Conservation (phyloP, 2,888 invertebrate species). For the Himalopsyche kuldschensis region DNA sequence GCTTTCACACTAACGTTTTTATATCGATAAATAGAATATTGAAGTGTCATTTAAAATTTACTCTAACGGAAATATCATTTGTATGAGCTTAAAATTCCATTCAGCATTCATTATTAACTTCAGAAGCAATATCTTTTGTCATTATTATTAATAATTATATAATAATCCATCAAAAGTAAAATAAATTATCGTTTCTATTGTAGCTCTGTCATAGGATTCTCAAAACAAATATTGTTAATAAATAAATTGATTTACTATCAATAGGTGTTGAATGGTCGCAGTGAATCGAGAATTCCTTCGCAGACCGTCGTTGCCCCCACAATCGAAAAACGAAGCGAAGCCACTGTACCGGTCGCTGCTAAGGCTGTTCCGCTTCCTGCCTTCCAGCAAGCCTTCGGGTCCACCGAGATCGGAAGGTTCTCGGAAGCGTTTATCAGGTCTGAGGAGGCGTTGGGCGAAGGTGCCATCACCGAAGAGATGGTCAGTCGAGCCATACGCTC, state of each 20-base stretch:
- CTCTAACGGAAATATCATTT: too few species aligned
- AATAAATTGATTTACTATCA: neutral
- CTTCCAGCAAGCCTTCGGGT: constrained; percentile 84
- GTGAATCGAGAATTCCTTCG: constrained; percentile 13
- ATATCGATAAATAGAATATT: too few species aligned
- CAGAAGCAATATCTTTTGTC: too few species aligned
- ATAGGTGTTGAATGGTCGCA: neutral
- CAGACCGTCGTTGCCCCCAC: neutral
- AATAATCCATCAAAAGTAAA: too few species aligned
- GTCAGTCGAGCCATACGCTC: constrained; percentile 38
- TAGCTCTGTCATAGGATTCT: too few species aligned
- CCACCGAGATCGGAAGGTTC: constrained; percentile 84
- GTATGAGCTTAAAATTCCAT: too few species aligned
- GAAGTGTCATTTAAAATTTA: too few species aligned
- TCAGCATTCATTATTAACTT: too few species aligned
- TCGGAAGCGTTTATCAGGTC: constrained; percentile 70
- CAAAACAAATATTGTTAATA: too few species aligned
- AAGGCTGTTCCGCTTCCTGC: constrained; percentile 67
- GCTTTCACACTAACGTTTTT: too few species aligned
- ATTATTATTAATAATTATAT: too few species aligned
- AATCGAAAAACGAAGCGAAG: neutral
- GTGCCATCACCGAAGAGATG: constrained; percentile 46
- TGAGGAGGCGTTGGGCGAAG: constrained; percentile 54
- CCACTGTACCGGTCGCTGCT: neutral
- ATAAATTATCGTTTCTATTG: too few species aligned